phyloP scores from a whole-genome alignment of 2,797 vertebrate species.

The Falco rusticolus region DNA sequence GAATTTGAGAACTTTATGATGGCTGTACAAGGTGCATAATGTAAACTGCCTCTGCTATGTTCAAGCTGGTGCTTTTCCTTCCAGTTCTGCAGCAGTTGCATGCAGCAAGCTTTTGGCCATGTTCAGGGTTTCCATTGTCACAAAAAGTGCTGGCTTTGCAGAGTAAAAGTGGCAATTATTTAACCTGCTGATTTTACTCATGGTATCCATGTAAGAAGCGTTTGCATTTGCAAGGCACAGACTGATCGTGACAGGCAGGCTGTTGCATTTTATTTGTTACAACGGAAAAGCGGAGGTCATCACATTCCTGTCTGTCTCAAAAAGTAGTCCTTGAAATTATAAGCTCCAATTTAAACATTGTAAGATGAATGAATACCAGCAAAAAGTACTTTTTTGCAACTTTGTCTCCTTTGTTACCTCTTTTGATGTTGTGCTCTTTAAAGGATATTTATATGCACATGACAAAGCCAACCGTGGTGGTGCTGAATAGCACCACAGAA shows the following conservation, averaged over 20 bases:
- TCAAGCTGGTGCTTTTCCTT: background rate
- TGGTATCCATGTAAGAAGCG: rapidly evolving
- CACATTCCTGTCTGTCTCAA: background rate
- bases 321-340: background rate
- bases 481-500: background rate
- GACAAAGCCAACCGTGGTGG: rapidly evolving
- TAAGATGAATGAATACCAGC: background rate
- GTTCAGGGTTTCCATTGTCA: background rate
- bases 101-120: background rate
- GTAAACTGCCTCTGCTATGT: background rate
- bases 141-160: rapidly evolving
- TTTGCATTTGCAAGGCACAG: background rate
- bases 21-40: rapidly evolving
- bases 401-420: background rate
- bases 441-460: background rate
- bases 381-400: background rate
- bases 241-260: background rate
- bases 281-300: background rate
- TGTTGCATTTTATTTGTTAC: background rate
- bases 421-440: background rate
- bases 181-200: background rate
- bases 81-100: rapidly evolving
- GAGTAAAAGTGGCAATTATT: background rate
- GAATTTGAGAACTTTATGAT: background rate
- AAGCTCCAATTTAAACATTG: background rate